These are phyloP conservation scores for Cisticola juncidis DNA, from an alignment of 2,113 vertebrate genomes.

Conservation along the genomic window DNA sequence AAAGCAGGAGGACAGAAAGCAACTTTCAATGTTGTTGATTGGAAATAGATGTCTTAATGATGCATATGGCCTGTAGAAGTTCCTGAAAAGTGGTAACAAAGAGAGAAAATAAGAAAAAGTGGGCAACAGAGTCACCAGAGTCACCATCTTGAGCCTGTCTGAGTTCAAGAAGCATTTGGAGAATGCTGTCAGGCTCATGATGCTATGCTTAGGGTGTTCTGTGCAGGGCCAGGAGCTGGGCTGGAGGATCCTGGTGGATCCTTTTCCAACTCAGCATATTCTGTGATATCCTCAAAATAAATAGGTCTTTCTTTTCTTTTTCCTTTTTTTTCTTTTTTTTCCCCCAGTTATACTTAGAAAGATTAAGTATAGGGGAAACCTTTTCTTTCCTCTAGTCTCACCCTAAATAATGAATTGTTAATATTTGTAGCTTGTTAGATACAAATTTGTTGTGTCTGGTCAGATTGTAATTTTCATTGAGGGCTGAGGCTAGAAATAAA, in stretches of 20 bases:
- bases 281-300: not conserved
- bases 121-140: not conserved
- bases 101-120: not conserved
- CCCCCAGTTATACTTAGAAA: not conserved
- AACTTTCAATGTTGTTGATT: not conserved
- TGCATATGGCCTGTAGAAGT: not conserved
- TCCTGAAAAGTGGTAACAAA: not conserved
- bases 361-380: not conserved
- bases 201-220: not conserved
- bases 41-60: not conserved
- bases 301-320: no score
- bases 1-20: not conserved
- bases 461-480: not conserved
- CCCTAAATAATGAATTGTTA: not conserved
- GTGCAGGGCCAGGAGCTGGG: not conserved
- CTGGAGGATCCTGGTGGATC: accelerated
- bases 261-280: not conserved
- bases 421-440: not conserved
- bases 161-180: not conserved
- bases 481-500: not conserved
- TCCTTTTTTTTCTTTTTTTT: accelerated
- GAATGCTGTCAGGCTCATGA: not conserved
- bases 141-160: not conserved
- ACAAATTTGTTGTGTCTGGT: not conserved
- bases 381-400: not conserved